Conservation (phyloP, 2,113 vertebrate species). For the Tetraodon nigroviridis region DNA sequence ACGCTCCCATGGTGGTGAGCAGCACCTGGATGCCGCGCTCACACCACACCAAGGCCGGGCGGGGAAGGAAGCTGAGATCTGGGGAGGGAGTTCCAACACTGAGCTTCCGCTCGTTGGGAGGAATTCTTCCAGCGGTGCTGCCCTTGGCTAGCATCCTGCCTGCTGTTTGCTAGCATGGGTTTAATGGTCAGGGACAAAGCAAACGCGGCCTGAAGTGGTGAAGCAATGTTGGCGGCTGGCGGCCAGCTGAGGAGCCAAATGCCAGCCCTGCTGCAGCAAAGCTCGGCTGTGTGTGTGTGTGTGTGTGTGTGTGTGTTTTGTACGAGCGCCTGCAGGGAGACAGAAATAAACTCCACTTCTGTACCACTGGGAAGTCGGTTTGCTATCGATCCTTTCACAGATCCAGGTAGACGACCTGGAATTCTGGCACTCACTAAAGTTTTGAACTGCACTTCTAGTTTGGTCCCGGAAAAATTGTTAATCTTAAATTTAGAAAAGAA, state of each 20-base stretch:
- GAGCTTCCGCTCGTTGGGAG: too few species aligned
- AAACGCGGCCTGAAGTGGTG: conserved; percentile 19
- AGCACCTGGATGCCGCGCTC: conserved; percentile 88
- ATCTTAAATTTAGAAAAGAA: too few species aligned
- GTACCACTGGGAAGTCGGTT: background rate
- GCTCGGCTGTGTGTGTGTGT: conserved; percentile 1
- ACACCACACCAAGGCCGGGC: conserved; percentile 82
- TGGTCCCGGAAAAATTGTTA: too few species aligned
- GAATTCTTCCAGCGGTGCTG: too few species aligned
- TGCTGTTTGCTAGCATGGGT: too few species aligned
- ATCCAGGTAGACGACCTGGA: background rate
- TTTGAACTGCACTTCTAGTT: too few species aligned
- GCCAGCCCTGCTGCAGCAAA: conserved; percentile 5
- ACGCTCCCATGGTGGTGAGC: conserved; percentile 88
- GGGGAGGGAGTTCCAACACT: too few species aligned
- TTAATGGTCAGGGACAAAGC: background rate
- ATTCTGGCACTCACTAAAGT: background rate
- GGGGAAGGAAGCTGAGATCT: conserved; percentile 58
- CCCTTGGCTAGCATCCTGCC: too few species aligned
- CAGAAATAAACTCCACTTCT: background rate
- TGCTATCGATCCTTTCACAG: background rate
- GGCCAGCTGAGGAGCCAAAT: conserved; percentile 33
- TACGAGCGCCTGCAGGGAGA: background rate
- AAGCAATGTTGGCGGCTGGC: conserved; percentile 26
- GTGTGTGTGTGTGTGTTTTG: conserved; percentile 7